These are phyloP conservation scores for Cistogaster globosa DNA, from an alignment of 2,888 invertebrate genomes.

Conservation along the genomic window DNA sequence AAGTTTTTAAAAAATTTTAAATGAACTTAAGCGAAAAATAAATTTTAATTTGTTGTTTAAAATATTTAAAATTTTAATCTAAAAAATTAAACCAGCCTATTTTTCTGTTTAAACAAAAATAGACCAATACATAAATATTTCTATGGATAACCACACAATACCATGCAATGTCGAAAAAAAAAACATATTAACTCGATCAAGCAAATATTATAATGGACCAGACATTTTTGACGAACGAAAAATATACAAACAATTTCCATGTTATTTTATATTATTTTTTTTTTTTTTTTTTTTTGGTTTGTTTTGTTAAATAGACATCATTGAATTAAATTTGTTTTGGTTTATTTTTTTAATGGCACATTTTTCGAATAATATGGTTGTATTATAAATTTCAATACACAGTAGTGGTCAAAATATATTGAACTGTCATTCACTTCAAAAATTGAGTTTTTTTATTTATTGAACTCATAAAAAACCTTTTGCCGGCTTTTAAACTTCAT, in stretches of 20 bases:
- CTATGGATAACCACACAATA: too few relatives aligned
- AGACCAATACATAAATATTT: too few relatives aligned
- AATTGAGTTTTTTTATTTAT: too few relatives aligned
- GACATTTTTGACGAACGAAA: constrained; percentile 27
- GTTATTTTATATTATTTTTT: too few relatives aligned
- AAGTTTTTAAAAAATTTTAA: too few relatives aligned
- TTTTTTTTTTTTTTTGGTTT: constrained; percentile 20
- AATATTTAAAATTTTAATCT: too few relatives aligned
- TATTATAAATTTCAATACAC: constrained; percentile 26
- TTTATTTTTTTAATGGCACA: constrained; percentile 33
- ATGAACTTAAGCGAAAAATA: too few relatives aligned
- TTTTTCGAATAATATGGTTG: constrained; percentile 14
- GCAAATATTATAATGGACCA: constrained; percentile 39
- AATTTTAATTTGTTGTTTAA: too few relatives aligned
- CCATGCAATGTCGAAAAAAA: not conserved
- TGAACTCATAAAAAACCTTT: too few relatives aligned
- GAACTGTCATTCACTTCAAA: not conserved
- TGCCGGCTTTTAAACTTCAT: too few relatives aligned
- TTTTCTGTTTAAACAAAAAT: not conserved
- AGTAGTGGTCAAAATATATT: not conserved
- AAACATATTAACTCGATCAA: constrained; percentile 15
- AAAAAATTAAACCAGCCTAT: constrained; percentile 2
- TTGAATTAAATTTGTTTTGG: constrained; percentile 47
- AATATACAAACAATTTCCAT: constrained; percentile 39
- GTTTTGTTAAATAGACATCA: constrained; percentile 8